Evolutionary conservation across 2,888 invertebrate genomes (phyloP), one percentile per base, ranked within the genome.

Genomic region (Agapostemon virescens): DNA sequence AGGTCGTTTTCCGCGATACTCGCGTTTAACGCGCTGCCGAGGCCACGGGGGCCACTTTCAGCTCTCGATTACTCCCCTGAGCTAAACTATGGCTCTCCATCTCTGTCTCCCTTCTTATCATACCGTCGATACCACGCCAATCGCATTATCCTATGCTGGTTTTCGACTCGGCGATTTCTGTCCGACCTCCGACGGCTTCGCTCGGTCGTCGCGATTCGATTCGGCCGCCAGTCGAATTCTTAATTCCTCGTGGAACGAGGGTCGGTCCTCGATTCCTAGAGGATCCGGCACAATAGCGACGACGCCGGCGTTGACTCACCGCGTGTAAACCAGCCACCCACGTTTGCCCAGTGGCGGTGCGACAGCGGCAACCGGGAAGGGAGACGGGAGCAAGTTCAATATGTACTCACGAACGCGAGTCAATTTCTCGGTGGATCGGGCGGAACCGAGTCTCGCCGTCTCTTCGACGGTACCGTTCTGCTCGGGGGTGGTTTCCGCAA

Each of bases 261-360:
- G 33, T 33, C 45, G n/a, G 13, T 45, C 4, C n/a, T n/a, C 15
- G 26, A 67, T 70, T 77, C 77, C 69, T 72, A 36, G 38, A 13
- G 17, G 45, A 78, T 63, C 67, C 33, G 58, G 58, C n/a, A 58
- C 82, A 77, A 86, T 70, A 70, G 55, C 68, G 70, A 42, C 70
- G 70, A 66, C 58, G 42, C 49, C n/a, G 2, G 71, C 26, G 82
- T 81, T 87, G 87, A 87, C 77, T 87, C 87, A 88, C 76, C 74
- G 63, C 61, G 75, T 68, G 69, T 77, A 73, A 85, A 71, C 70
- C 74, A 76, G n/a, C 84, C 85, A 84, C 85, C 88, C 86, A 88
- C 87, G 81, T 58, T 58, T 58, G 15, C 55, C 55, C 55, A 55
- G 55, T 55, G 26, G 55, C 26, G 55, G 55, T 55, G 55, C 13